These are phyloP conservation scores for Calliphora vomitoria DNA, from an alignment of 2,888 invertebrate species.

Conservation along the genomic window DNA sequence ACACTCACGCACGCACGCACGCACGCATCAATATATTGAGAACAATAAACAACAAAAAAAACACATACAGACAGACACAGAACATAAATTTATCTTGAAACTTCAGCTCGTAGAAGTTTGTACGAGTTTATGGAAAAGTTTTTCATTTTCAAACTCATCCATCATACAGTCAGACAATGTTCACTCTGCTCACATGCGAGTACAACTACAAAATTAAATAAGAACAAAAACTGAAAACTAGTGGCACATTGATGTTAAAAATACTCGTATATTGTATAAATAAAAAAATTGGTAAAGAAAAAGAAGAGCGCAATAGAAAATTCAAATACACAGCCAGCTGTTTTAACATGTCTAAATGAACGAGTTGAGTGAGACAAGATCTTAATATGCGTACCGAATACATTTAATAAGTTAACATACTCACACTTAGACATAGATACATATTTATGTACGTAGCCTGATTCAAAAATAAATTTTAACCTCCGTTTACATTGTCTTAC, in stretches of 20 bases:
- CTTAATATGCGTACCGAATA: neutral
- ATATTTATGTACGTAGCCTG: too few relatives aligned
- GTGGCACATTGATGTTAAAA: conserved; percentile 26
- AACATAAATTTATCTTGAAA: conserved; percentile 29
- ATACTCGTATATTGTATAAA: neutral
- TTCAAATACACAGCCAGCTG: conserved; percentile 19
- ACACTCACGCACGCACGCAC: neutral
- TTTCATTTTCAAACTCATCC: conserved; percentile 34
- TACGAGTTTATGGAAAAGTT: conserved; percentile 37
- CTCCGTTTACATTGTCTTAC: too few relatives aligned
- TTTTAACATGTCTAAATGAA: conserved; percentile 8
- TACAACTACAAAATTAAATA: too few relatives aligned
- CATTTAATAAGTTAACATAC: neutral
- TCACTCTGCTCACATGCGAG: neutral
- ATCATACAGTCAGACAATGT: conserved; percentile 1
- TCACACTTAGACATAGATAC: too few relatives aligned
- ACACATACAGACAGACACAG: conserved; percentile 19
- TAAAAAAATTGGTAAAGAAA: neutral
- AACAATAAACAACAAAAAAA: conserved; percentile 21
- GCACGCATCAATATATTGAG: neutral
- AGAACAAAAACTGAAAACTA: neutral
- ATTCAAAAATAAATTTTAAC: too few relatives aligned
- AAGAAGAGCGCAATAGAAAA: conserved; percentile 8
- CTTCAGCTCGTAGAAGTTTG: conserved; percentile 2
- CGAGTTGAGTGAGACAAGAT: neutral